Conservation (phyloP, 2,888 invertebrate species). For the Piscicola geometra region DNA sequence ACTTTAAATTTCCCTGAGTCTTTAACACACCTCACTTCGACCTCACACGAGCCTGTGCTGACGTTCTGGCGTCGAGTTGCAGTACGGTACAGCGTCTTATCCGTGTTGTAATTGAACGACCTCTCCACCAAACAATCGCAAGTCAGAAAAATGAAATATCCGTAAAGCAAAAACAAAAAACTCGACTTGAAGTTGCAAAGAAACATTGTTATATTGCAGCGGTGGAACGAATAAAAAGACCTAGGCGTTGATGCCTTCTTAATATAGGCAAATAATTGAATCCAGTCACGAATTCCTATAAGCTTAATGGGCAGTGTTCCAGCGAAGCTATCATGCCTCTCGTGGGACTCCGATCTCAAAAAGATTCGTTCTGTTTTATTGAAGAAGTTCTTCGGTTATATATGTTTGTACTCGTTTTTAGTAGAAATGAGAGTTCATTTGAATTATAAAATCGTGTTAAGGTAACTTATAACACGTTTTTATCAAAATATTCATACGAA, state of each 20-base stretch:
- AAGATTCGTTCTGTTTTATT: conserved; percentile 11
- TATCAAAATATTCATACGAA: too few relatives aligned
- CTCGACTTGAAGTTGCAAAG: not conserved
- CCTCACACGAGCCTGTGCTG: not conserved
- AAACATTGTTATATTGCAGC: conserved; percentile 1
- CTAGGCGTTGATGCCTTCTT: not conserved
- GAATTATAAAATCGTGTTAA: not conserved
- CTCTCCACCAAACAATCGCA: not conserved
- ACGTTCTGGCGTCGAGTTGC: not conserved
- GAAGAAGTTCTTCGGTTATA: not conserved
- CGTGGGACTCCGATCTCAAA: conserved; percentile 4
- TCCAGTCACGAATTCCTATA: conserved; percentile 18
- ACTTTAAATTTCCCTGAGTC: too few relatives aligned
- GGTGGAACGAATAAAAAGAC: not conserved
- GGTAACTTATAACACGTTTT: too few relatives aligned
- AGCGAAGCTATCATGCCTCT: conserved; percentile 16
- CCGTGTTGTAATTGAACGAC: not conserved
- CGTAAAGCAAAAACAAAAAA: not conserved
- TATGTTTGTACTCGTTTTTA: not conserved
- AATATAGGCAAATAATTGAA: conserved; percentile 13
- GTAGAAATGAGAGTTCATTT: not conserved
- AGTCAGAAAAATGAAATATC: not conserved
- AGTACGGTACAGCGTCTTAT: not conserved
- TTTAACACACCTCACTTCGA: not conserved
- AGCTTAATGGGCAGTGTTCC: conserved; percentile 16